Percentiles rank a stretch among this genome's conserved stretches.
These are phyloP conservation scores for Phenganax stokvisi DNA, from an alignment of 92 coral and sea anemone species.

Conservation along the genomic window DNA sequence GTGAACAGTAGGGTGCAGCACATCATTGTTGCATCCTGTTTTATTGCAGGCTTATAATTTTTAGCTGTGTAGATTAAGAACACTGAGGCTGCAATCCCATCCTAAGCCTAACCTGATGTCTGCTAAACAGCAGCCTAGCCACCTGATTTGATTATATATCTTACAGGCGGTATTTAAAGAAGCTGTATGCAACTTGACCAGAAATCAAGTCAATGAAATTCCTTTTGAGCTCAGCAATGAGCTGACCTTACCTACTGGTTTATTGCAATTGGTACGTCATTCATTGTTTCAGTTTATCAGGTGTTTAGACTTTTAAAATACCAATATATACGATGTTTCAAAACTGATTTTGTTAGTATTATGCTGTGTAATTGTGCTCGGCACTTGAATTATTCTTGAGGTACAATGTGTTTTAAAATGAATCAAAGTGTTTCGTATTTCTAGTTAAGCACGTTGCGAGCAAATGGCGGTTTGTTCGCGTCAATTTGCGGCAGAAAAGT, in stretches of 20 bases:
- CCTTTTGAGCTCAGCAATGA: conserved; percentile 9
- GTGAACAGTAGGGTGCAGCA: no score
- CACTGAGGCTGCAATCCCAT: no score
- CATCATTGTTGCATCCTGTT: no score
- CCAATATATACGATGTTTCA: neutral
- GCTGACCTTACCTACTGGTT: conserved; percentile 13
- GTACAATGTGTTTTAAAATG: neutral
- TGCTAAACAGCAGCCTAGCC: neutral
- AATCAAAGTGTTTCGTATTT: neutral
- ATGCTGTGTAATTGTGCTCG: no score
- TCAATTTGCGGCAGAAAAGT: conserved; percentile 14
- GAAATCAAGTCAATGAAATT: conserved; percentile 15
- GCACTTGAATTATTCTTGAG: no score
- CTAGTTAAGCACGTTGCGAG: neutral
- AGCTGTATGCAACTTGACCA: conserved; percentile 17
- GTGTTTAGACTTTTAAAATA: neutral
- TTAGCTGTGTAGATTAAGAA: no score
- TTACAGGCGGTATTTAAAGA: conserved; percentile 17
- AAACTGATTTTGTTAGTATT: no score
- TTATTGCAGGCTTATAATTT: no score
- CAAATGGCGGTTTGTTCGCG: neutral
- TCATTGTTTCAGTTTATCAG: neutral
- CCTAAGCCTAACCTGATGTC: no score
- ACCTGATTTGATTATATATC: neutral
- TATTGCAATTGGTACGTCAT: conserved; percentile 17